Evolutionary conservation across 2,888 invertebrate species (phyloP).

Genomic region (Epinotia nisella): DNA sequence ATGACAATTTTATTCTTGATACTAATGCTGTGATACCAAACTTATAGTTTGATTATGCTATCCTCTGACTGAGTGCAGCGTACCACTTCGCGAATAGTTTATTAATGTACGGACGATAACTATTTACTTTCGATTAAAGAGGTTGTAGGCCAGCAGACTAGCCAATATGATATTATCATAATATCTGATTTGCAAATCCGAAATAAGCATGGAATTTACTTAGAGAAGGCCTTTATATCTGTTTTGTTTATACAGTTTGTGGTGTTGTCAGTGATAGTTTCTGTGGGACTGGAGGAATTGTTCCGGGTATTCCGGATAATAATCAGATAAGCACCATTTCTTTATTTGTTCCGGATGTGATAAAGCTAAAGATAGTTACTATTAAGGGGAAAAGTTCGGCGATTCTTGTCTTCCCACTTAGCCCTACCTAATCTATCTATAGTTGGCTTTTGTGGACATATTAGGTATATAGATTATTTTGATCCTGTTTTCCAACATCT

Average conservation of each 20-base stretch:
- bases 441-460: not conserved
- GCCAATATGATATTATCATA: no score
- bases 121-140: no score
- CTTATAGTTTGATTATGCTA: no score
- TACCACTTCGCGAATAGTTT: no score
- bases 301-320: slow-evolving; percentile 17
- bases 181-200: no score
- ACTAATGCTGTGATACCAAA: not conserved
- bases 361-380: not conserved
- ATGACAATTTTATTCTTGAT: not conserved
- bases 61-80: no score
- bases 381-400: no score
- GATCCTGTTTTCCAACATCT: not conserved
- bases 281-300: slow-evolving; percentile 28
- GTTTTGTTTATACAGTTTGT: not conserved
- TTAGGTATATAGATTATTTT: not conserved
- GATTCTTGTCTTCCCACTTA: no score
- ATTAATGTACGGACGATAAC: no score
- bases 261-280: slow-evolving; percentile 26
- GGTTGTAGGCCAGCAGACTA: no score
- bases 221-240: not conserved
- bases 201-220: no score
- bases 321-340: slow-evolving; percentile 47
- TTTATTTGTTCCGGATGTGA: slow-evolving; percentile 62
- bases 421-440: no score